phyloP scores from a whole-genome alignment of 2,113 vertebrate species.

The Motacilla alba region DNA sequence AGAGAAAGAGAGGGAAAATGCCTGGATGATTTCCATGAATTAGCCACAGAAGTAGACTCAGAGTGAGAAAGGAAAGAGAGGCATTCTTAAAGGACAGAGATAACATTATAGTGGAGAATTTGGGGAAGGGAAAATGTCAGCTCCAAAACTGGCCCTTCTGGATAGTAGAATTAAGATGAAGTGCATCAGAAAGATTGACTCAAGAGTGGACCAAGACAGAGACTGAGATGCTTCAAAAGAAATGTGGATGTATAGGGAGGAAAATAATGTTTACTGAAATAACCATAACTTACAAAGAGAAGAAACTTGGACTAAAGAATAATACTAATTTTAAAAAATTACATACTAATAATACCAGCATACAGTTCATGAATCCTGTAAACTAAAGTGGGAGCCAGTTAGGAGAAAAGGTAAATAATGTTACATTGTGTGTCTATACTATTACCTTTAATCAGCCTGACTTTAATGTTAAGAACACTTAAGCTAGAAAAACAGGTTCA shows the following conservation, averaged over 20 bases:
- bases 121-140: neutral
- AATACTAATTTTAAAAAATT: neutral
- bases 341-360: neutral
- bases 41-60: neutral
- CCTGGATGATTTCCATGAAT: neutral
- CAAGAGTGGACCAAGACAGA: neutral
- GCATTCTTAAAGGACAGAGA: neutral
- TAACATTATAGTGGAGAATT: neutral
- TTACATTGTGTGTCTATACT: neutral
- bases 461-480: neutral
- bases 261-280: neutral
- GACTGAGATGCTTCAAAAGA: neutral
- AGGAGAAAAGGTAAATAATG: neutral
- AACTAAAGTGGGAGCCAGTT: neutral
- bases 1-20: neutral
- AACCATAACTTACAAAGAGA: neutral
- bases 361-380: neutral
- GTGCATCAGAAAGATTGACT: neutral
- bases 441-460: neutral
- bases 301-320: neutral
- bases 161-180: neutral
- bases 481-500: neutral
- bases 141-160: neutral
- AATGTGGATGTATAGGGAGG: neutral
- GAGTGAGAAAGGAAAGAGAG: neutral